Evolutionary conservation across 2,888 invertebrate genomes (phyloP).

Genomic region (Parnassius smintheus): DNA sequence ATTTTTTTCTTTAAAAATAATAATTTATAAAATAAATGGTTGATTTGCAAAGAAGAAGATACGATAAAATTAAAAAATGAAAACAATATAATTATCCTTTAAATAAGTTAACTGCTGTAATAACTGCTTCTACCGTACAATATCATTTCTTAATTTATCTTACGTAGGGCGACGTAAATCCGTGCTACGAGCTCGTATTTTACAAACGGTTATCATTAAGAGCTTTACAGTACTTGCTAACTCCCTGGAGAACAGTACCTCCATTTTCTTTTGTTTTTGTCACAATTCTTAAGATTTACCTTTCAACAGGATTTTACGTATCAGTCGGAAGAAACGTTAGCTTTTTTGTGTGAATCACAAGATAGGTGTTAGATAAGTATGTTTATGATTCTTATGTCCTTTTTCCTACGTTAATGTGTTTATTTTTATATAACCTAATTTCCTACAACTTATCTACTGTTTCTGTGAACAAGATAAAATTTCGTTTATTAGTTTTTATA

Average conservation of each 20-base stretch:
- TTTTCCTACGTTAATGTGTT: too few relatives aligned
- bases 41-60: too few relatives aligned
- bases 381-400: neutral
- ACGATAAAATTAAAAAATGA: too few relatives aligned
- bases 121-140: neutral
- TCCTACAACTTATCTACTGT: too few relatives aligned
- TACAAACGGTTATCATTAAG: slow-evolving; percentile 23
- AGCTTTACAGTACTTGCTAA: slow-evolving; percentile 25
- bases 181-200: slow-evolving; percentile 16
- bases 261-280: slow-evolving; percentile 26
- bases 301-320: slow-evolving; percentile 25
- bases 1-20: too few relatives aligned
- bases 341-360: slow-evolving; percentile 21
- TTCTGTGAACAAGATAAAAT: too few relatives aligned
- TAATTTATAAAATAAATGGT: too few relatives aligned
- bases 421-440: too few relatives aligned
- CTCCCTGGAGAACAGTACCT: slow-evolving; percentile 24
- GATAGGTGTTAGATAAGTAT: slow-evolving; percentile 6
- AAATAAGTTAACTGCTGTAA: too few relatives aligned
- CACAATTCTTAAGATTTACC: slow-evolving; percentile 21
- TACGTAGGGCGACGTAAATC: slow-evolving; percentile 2
- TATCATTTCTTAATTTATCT: neutral
- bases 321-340: slow-evolving; percentile 20
- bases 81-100: too few relatives aligned
- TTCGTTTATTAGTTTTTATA: too few relatives aligned